Conservation (phyloP, 2,888 invertebrate species). For the Nomada ferruginata region DNA sequence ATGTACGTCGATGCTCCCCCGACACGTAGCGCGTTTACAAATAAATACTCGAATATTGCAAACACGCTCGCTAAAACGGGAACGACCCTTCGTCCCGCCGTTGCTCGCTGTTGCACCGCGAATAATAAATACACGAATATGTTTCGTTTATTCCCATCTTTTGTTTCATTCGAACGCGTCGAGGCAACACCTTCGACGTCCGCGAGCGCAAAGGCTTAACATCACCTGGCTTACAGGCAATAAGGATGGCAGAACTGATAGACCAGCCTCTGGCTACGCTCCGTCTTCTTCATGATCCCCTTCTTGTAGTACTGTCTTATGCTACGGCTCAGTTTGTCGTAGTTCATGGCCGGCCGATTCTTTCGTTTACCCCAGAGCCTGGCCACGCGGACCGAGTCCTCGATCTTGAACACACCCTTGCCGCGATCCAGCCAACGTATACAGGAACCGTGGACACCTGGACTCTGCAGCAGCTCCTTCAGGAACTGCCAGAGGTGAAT, state of each 20-base stretch:
- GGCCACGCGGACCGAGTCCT: conserved; percentile 99
- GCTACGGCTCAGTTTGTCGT: conserved; percentile 98
- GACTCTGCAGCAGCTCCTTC: conserved; percentile 95
- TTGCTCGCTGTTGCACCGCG: neutral
- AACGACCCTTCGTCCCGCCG: neutral
- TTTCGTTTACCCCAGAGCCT: conserved; percentile 98
- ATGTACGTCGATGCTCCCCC: conserved; percentile 16
- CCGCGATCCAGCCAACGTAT: conserved; percentile 98
- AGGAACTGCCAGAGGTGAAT: conserved; percentile 99
- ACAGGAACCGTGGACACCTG: conserved; percentile 95
- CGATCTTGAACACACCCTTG: conserved; percentile 99
- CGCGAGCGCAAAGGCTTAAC: conserved; percentile 36
- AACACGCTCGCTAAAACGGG: neutral
- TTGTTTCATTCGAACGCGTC: conserved; percentile 1
- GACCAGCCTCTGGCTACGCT: conserved; percentile 98
- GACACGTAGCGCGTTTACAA: conserved; percentile 6
- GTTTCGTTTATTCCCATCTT: neutral
- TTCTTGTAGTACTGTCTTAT: conserved; percentile 99
- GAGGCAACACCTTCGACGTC: conserved; percentile 12
- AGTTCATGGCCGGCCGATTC: conserved; percentile 99
- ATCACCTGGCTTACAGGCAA: conserved; percentile 87
- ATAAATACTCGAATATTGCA: conserved; percentile 45
- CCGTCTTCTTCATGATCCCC: conserved; percentile 99
- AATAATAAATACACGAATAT: conserved; percentile 46
- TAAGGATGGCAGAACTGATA: conserved; percentile 99